phyloP scores from a whole-genome alignment of 2,888 invertebrate species.

The Chrysolina americana region DNA sequence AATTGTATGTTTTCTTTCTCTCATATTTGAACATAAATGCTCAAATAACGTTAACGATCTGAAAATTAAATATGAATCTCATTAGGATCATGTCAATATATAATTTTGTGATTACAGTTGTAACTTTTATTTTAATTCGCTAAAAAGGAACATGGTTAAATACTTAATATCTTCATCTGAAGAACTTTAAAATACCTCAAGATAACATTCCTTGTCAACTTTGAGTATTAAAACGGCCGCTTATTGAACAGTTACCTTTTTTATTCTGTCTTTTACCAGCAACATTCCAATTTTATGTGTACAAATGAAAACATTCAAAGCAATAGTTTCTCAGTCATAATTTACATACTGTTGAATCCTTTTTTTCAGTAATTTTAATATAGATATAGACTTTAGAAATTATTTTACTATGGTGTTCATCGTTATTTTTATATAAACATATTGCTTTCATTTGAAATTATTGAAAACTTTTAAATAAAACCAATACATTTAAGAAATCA shows the following conservation, averaged over 20 bases:
- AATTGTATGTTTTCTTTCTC: conserved; percentile 13
- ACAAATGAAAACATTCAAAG: conserved; percentile 51
- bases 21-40: conserved; percentile 47
- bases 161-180: conserved; percentile 51
- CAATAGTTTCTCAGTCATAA: conserved; percentile 49
- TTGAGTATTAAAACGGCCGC: conserved; percentile 35
- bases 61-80: conserved; percentile 27
- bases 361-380: conserved; percentile 23
- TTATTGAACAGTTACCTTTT: conserved; percentile 48
- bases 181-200: conserved; percentile 53
- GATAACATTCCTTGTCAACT: conserved; percentile 54
- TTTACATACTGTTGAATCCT: conserved; percentile 42
- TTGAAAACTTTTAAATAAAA: background rate
- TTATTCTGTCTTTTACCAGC: conserved; percentile 46
- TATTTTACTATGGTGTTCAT: conserved; percentile 11
- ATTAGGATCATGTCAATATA: conserved; percentile 26
- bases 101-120: conserved; percentile 29
- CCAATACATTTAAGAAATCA: background rate
- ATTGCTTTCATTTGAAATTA: background rate
- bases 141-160: conserved; percentile 28
- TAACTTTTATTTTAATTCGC: background rate
- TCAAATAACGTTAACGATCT: conserved; percentile 51
- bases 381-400: conserved; percentile 1
- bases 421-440: background rate
- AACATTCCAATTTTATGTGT: conserved; percentile 53